Base-by-base conservation (phyloP, 2,888 invertebrate species). In the Cetonia aurata region DNA sequence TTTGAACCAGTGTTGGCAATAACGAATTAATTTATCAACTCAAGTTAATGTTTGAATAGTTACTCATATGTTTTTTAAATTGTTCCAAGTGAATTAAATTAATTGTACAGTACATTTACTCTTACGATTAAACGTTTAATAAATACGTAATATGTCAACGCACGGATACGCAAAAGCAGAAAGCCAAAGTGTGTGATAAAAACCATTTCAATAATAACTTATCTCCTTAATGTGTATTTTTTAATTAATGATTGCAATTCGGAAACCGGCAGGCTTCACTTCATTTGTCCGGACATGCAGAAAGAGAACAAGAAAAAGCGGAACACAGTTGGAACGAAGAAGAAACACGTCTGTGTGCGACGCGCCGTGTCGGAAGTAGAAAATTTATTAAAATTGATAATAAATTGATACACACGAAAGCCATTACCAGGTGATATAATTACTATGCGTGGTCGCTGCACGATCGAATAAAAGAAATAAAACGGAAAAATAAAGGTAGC, bases 241-340 rank as follows among this genome's bases (percentile, higher is more conserved):
- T 55, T 68, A 68, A 69, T 71, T 71, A 68, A 62, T 71, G 65
- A 53, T 46, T 13, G 17, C 46, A 68, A 71, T 67, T 71, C 67
- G 48, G 9, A 19, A 31, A 19, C 9, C 52, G 15, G 50, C 25
- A 37, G 60, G 8, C 60, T 50, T 8, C 42, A 42, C 48, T 46
- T 48, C 48, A 62, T 48, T 1, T 12, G 25, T n/a, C 44, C 9
- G 46, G 12, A 48, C 48, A 15, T 48, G 33, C 33, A 31, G 15
- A 48, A 62, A 8, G n/a, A 6, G 48, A 33, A 33, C n/a, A 31
- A 15, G 48, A 25, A 19, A 48, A 48, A 48, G 13, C 8, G 9
- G 19, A 33, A 33, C 12, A 8, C 13, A 25, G 25, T 25, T 4
- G 1, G 25, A 25, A 25, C 25, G 25, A 25, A 25, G 25, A 25